Evolutionary conservation across 2,797 vertebrate genomes (phyloP).

Genomic region (Erpetoichthys calabaricus): DNA sequence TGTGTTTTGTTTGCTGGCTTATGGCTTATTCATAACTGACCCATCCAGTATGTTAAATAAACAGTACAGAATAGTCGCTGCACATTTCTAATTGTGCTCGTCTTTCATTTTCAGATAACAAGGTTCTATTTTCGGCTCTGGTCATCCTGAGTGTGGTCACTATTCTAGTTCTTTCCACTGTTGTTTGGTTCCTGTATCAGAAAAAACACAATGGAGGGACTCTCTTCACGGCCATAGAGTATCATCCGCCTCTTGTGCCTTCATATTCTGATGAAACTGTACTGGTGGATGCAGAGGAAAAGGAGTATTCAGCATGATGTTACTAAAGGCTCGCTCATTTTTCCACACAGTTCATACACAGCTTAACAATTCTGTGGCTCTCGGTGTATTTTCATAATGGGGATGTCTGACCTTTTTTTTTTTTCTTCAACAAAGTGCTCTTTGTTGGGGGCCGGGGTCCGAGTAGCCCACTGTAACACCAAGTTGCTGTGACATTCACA

Average conservation of each 20-base stretch:
- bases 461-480: no score
- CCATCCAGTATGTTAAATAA: no score
- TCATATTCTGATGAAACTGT: constrained; percentile 49
- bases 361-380: constrained; percentile 11
- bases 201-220: constrained; percentile 32
- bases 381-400: no score
- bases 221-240: constrained; percentile 46
- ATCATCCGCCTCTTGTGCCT: constrained; percentile 48
- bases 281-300: constrained; percentile 66
- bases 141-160: constrained; percentile 57
- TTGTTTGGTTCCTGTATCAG: constrained; percentile 61
- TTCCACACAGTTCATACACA: constrained; percentile 9
- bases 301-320: constrained; percentile 31
- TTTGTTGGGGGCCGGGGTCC: no score
- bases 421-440: no score
- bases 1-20: no score
- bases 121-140: constrained; percentile 32
- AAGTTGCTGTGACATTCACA: no score
- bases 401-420: no score
- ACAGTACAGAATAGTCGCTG: no score
- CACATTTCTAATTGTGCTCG: not conserved
- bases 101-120: constrained; percentile 29
- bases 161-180: constrained; percentile 49
- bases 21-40: no score
- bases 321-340: constrained; percentile 8